phyloP scores from a whole-genome alignment of 2,797 vertebrate genomes.

The Myiotriccus ornatus region DNA sequence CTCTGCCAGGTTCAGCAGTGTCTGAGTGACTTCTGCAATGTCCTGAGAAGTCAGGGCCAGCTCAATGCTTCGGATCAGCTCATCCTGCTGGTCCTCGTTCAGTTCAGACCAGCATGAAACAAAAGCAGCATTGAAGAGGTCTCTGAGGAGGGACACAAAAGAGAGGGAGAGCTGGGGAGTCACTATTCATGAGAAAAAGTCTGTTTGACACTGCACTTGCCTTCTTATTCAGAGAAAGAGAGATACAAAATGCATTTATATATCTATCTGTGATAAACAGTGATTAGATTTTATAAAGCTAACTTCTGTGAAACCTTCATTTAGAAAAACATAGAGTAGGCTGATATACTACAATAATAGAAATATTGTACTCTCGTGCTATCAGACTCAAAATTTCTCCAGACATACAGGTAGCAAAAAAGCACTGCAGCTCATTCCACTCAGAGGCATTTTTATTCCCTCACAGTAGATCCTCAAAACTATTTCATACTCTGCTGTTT shows the following conservation, averaged over 20 bases:
- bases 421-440: background rate
- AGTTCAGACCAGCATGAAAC: slow-evolving; percentile 99
- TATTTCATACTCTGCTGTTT: background rate
- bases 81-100: slow-evolving; percentile 97
- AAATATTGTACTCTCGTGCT: background rate
- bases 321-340: background rate
- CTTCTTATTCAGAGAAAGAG: background rate
- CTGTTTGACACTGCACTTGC: background rate
- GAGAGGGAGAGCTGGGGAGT: background rate
- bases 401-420: background rate
- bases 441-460: background rate
- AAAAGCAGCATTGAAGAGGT: slow-evolving; percentile 97
- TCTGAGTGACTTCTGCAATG: slow-evolving; percentile 98
- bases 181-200: background rate
- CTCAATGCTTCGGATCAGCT: slow-evolving; percentile 97
- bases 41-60: slow-evolving; percentile 95
- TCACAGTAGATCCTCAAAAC: background rate
- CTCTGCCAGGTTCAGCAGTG: slow-evolving; percentile 94
- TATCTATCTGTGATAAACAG: background rate
- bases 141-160: slow-evolving; percentile 73
- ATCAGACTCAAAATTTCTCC: background rate
- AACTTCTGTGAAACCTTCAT: background rate
- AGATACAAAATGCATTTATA: background rate
- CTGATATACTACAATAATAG: background rate
- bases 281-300: background rate